phyloP scores from a whole-genome alignment of 2,113 vertebrate genomes.

The Poeciliopsis turrubarensis region DNA sequence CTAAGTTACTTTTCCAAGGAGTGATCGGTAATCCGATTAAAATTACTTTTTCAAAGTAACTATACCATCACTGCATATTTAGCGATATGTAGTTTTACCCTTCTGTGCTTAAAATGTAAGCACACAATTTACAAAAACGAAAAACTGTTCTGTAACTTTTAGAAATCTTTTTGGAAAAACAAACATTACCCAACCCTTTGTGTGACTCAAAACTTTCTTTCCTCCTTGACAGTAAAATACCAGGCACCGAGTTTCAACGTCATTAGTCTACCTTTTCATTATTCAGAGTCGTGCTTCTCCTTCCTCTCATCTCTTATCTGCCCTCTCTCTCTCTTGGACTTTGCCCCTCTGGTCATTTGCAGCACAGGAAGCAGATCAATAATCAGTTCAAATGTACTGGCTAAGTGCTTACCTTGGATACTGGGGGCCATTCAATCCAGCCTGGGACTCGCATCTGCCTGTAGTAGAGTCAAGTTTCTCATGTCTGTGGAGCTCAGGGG shows the following conservation, averaged over 20 bases:
- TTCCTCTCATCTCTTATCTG: neutral
- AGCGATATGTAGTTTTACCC: too few species aligned
- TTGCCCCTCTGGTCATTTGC: conserved; percentile 55
- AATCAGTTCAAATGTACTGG: conserved; percentile 72
- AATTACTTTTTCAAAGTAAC: too few species aligned
- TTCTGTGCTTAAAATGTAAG: too few species aligned
- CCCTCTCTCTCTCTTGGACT: conserved; percentile 28
- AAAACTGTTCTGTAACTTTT: neutral
- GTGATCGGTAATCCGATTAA: too few species aligned
- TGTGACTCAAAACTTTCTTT: neutral
- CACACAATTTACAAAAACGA: too few species aligned
- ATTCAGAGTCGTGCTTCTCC: neutral
- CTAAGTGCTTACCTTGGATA: conserved; percentile 78
- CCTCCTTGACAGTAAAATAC: too few species aligned
- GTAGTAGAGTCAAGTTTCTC: conserved; percentile 63
- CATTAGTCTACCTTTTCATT: conserved; percentile 1
- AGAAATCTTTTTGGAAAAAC: too few species aligned
- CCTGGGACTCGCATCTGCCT: conserved; percentile 62
- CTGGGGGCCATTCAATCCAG: conserved; percentile 79
- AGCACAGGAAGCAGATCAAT: conserved; percentile 70
- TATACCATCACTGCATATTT: too few species aligned
- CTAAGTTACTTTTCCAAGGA: too few species aligned
- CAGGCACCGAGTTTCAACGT: neutral
- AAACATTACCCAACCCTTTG: neutral
- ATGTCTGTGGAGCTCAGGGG: conserved; percentile 46